Evolutionary conservation across 2,888 invertebrate species (phyloP).

Genomic region (Trachelus iudaicus): DNA sequence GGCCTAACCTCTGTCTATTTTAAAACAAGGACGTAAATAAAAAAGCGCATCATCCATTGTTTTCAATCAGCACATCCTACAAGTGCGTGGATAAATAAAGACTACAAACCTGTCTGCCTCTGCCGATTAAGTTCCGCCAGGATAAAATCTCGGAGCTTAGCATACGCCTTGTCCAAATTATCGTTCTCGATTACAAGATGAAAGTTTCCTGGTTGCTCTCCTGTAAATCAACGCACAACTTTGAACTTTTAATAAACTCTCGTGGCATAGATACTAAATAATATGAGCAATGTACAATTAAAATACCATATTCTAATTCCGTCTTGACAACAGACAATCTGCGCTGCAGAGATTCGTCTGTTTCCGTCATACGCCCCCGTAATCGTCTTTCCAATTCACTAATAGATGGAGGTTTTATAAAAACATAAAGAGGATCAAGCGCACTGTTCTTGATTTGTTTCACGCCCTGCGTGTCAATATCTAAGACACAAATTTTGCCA

Average conservation of each 20-base stretch:
- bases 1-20: not conserved
- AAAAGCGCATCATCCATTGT: not conserved
- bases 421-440: constrained; percentile 86
- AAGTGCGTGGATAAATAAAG: not conserved
- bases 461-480: constrained; percentile 96
- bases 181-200: constrained; percentile 86
- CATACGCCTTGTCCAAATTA: constrained; percentile 83
- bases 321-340: constrained; percentile 81
- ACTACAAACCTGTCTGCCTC: constrained; percentile 55
- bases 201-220: constrained; percentile 79
- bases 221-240: constrained; percentile 47
- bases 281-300: constrained; percentile 1
- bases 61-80: not conserved
- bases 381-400: constrained; percentile 80
- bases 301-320: constrained; percentile 86
- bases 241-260: not conserved
- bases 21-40: not conserved
- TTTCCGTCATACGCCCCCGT: constrained; percentile 87
- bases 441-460: constrained; percentile 86
- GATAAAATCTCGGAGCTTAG: constrained; percentile 77
- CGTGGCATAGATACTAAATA: not conserved
- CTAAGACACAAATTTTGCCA: constrained; percentile 92
- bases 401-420: constrained; percentile 92
- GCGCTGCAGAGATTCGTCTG: constrained; percentile 83
- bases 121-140: constrained; percentile 71